phyloP scores from a whole-genome alignment of 2,113 vertebrate genomes.

The Lycocorax pyrrhopterus region DNA sequence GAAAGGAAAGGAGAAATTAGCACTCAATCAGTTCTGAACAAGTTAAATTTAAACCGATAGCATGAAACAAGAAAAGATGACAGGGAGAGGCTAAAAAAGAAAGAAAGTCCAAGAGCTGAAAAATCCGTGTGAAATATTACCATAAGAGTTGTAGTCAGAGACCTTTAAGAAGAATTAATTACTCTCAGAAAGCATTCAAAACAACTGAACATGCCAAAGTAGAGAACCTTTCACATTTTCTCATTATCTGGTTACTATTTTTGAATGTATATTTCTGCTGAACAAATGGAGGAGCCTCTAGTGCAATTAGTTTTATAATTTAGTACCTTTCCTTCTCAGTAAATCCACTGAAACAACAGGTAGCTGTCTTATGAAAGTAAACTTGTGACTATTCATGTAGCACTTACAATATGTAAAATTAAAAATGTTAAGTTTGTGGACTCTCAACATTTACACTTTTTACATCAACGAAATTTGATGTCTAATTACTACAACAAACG shows the following conservation, averaged over 20 bases:
- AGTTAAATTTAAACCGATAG: background rate
- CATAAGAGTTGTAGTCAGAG: background rate
- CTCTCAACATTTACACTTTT: background rate
- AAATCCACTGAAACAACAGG: background rate
- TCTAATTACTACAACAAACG: background rate
- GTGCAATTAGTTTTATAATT: background rate
- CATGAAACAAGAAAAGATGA: background rate
- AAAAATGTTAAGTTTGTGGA: background rate
- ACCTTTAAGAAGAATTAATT: background rate
- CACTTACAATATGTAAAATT: background rate
- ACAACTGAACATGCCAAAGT: background rate
- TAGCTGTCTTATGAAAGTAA: background rate
- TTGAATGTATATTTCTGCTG: background rate
- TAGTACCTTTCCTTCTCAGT: background rate
- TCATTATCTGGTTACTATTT: background rate
- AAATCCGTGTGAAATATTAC: background rate
- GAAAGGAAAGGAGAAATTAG: background rate
- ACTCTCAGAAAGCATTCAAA: background rate
- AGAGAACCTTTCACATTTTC: background rate
- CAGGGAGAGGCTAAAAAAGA: background rate
- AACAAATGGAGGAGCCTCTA: background rate
- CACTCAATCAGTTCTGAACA: background rate
- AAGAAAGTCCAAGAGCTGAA: background rate
- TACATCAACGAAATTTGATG: background rate
- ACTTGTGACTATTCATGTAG: background rate